These are phyloP conservation scores for Sturnus vulgaris DNA, from an alignment of 2,113 vertebrate genomes.

Conservation along the genomic window DNA sequence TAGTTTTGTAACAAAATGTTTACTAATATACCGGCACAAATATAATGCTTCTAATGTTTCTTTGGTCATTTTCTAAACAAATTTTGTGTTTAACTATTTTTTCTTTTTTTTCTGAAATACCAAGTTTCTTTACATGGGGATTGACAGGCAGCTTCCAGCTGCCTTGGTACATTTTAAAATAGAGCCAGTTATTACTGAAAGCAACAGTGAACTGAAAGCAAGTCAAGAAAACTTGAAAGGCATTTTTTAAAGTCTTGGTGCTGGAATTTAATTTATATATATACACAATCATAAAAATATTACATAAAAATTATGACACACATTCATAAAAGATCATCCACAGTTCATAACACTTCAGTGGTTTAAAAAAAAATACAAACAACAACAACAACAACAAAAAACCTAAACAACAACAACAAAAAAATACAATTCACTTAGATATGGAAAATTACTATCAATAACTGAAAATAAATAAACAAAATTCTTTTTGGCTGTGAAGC, in stretches of 20 bases:
- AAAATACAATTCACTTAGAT: background rate
- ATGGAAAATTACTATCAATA: background rate
- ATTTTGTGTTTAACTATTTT: conserved; percentile 1
- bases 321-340: background rate
- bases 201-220: background rate
- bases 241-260: conserved; percentile 11
- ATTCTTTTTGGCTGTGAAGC: background rate
- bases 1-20: background rate
- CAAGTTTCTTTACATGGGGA: background rate
- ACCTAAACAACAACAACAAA: too few species aligned
- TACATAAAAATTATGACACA: background rate
- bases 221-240: conserved; percentile 25
- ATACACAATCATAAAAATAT: background rate
- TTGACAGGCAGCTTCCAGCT: background rate
- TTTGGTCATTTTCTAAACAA: background rate
- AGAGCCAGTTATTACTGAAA: conserved; percentile 13
- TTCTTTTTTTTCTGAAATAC: background rate
- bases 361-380: background rate
- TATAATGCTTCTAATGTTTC: background rate
- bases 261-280: background rate
- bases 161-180: conserved; percentile 2
- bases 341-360: background rate
- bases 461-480: background rate
- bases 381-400: too few species aligned
- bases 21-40: background rate